Evolutionary conservation across 1,140 invertebrate species (phyloP), one percentile per base, ranked within the genome.

Genomic region (Papilio helenus): DNA sequence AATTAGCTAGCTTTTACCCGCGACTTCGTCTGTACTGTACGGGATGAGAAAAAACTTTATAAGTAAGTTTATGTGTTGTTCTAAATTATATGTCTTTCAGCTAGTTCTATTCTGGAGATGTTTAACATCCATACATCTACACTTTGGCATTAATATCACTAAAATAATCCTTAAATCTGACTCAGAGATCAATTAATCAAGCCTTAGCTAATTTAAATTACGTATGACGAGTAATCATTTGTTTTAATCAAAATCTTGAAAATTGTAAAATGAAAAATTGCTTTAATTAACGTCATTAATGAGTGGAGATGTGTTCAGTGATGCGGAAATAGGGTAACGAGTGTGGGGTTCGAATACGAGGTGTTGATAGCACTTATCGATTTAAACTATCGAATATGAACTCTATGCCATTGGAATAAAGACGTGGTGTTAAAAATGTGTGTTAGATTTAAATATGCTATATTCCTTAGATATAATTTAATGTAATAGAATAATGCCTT

Each of bases 271-370:
- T 68, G 61, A 68, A 34, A 68, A 68, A 68, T 68, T 29, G 61
- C 61, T 68, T 68, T 34, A 68, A 68, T 68, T 68, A 68, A 29
- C 61, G 16, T 26, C 61, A 68, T 68, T 61, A 29, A 68, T 68
- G 61, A 26, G 14, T 68, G 61, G 23, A 68, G 61, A 68, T 29
- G 61, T 68, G 61, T 68, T 68, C 61, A 68, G 61, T 34, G 26
- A 12, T 29, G 61, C 61, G 61, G 61, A 68, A 68, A 68, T 26
- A 68, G 61, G 61, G 61, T 29, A 29, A 68, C 61, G 61, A 68
- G 61, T 68, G 26, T 68, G 61, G 61, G 61, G 61, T 68, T 68
- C 61, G 26, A 68, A 68, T 68, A 68, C 61, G 61, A 65, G 58
- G 58, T 65, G 61, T 29, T 14, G 61, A 68, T 26, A 29, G 4